Percentiles rank a stretch among this genome's conserved stretches.
phyloP scores from a whole-genome alignment of 2,797 vertebrate species.

The Acridotheres tristis region DNA sequence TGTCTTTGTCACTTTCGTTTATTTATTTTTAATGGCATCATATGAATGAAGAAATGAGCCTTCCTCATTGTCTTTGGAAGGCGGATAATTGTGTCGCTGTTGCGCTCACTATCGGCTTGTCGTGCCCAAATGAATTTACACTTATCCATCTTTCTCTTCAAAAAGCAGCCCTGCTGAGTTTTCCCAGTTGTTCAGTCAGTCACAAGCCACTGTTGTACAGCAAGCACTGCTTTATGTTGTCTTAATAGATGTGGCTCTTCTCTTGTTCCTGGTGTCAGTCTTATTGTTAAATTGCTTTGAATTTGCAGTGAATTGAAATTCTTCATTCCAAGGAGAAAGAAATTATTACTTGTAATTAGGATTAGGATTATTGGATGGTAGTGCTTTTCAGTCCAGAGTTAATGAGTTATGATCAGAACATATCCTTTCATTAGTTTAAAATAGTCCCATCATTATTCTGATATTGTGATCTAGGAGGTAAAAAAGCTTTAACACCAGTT shows the following conservation, averaged over 20 bases:
- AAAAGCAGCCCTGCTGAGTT: not conserved
- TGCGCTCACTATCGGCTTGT: fast-evolving
- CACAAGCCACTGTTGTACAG: constrained; percentile 25
- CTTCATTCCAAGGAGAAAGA: not conserved
- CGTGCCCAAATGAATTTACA: not conserved
- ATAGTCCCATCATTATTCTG: not conserved
- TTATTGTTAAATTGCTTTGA: constrained; percentile 34
- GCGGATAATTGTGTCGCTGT: not conserved
- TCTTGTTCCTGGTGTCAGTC: not conserved
- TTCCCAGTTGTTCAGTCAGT: constrained; percentile 25
- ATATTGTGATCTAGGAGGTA: not conserved
- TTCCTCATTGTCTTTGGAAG: constrained; percentile 10
- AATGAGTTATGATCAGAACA: constrained; percentile 17
- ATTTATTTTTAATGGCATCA: constrained; percentile 7
- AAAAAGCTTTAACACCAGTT: not conserved
- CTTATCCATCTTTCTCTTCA: not conserved
- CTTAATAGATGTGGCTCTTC: constrained; percentile 29
- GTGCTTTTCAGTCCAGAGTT: not conserved
- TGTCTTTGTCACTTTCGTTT: constrained; percentile 7
- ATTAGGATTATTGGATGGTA: not conserved
- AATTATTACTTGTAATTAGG: constrained; percentile 16
- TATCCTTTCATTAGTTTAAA: constrained; percentile 5
- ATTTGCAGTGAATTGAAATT: constrained; percentile 15
- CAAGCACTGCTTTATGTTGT: not conserved
- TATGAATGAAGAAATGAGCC: not conserved